Conservation (phyloP, 2,797 vertebrate genomes). For the Chloroceryle amazona region DNA sequence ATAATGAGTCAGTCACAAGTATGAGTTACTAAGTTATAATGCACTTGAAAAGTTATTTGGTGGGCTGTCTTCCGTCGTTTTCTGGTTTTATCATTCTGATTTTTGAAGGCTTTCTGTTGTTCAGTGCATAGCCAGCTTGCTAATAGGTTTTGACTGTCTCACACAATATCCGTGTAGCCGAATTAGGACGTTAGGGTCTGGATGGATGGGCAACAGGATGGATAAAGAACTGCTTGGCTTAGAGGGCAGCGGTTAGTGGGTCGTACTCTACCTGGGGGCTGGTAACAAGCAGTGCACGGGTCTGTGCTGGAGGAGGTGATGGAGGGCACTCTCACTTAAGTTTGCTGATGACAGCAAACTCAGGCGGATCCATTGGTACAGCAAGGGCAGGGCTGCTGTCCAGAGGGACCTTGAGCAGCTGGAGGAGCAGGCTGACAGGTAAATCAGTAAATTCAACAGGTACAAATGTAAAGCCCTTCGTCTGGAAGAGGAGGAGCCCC, state of each 20-base stretch:
- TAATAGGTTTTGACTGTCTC: neutral
- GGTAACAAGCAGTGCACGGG: neutral
- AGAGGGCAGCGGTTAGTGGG: neutral
- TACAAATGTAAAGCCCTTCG: neutral
- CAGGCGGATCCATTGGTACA: accelerated
- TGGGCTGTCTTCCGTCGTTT: neutral
- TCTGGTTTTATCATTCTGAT: neutral
- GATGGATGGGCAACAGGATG: neutral
- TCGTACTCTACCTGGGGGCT: neutral
- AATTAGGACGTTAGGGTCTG: neutral
- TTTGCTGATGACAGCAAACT: neutral
- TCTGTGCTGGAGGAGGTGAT: neutral
- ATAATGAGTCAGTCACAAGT: neutral
- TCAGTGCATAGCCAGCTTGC: neutral
- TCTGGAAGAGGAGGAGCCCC: neutral
- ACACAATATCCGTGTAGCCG: accelerated
- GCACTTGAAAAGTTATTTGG: neutral
- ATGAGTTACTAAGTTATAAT: neutral
- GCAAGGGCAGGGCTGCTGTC: neutral
- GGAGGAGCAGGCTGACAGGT: neutral
- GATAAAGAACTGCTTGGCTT: neutral
- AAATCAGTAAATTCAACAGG: neutral
- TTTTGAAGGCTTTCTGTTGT: neutral
- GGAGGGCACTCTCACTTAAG: accelerated
- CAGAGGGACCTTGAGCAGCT: neutral